phyloP scores from a whole-genome alignment of 2,113 vertebrate genomes.

The Neomonachus schauinslandi region DNA sequence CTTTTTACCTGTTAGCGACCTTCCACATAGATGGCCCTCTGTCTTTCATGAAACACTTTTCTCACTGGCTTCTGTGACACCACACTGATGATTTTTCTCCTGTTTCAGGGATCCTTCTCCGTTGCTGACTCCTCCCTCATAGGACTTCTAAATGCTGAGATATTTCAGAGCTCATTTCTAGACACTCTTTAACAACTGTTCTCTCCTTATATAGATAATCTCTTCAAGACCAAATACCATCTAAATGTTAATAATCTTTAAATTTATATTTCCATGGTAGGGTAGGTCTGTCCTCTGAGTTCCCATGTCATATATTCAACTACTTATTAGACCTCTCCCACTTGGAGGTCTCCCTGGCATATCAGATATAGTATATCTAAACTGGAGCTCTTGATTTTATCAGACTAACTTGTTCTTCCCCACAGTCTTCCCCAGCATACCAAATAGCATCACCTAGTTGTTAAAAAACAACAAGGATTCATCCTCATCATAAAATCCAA shows the following conservation, averaged over 20 bases:
- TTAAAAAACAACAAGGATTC: constrained; percentile 13
- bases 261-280: neutral
- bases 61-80: neutral
- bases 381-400: neutral
- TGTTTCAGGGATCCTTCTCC: neutral
- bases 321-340: neutral
- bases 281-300: neutral
- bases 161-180: neutral
- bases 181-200: neutral
- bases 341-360: neutral
- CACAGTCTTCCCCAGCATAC: neutral
- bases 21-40: neutral
- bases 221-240: neutral
- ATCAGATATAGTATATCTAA: neutral
- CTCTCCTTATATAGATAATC: neutral
- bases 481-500: neutral
- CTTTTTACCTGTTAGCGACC: neutral
- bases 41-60: neutral
- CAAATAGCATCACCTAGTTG: neutral
- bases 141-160: neutral
- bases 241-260: neutral
- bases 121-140: neutral
- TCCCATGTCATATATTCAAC: neutral
- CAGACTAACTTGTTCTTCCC: neutral
- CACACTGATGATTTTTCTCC: neutral